These are phyloP conservation scores for Malurus elegans DNA, from an alignment of 2,113 vertebrate genomes.

Conservation along the genomic window DNA sequence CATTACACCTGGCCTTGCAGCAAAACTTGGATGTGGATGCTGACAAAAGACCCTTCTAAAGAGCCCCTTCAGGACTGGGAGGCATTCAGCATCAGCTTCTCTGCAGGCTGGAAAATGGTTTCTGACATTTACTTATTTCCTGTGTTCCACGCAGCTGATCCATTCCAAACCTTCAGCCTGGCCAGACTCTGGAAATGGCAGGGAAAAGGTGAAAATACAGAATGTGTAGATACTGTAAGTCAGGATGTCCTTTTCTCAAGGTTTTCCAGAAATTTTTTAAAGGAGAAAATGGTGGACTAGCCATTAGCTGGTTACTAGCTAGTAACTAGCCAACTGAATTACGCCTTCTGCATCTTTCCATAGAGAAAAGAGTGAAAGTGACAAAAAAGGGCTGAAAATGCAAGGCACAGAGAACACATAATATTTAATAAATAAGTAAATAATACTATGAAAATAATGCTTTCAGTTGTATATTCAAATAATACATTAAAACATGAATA, in stretches of 20 bases:
- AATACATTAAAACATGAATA: background rate
- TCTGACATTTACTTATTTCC: background rate
- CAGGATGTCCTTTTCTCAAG: background rate
- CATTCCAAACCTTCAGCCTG: background rate
- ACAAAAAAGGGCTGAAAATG: background rate
- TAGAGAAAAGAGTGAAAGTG: background rate
- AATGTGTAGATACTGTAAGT: fast-evolving
- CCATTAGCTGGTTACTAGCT: no score
- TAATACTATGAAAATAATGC: background rate
- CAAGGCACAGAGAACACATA: background rate
- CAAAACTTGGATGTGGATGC: background rate
- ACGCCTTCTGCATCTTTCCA: background rate
- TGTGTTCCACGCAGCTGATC: background rate
- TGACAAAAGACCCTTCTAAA: background rate
- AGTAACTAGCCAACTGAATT: background rate
- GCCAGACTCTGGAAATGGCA: background rate
- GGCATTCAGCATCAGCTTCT: background rate
- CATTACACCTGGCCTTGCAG: background rate
- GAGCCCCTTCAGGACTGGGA: background rate
- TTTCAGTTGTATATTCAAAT: background rate
- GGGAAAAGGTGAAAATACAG: background rate
- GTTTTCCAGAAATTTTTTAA: background rate
- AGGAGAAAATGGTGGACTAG: background rate
- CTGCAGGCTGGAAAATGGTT: background rate
- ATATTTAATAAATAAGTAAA: background rate